Percentiles rank a stretch among this genome's conserved stretches.
Evolutionary conservation across 2,113 vertebrate species (phyloP).

Genomic region (Chionodraco myersi): DNA sequence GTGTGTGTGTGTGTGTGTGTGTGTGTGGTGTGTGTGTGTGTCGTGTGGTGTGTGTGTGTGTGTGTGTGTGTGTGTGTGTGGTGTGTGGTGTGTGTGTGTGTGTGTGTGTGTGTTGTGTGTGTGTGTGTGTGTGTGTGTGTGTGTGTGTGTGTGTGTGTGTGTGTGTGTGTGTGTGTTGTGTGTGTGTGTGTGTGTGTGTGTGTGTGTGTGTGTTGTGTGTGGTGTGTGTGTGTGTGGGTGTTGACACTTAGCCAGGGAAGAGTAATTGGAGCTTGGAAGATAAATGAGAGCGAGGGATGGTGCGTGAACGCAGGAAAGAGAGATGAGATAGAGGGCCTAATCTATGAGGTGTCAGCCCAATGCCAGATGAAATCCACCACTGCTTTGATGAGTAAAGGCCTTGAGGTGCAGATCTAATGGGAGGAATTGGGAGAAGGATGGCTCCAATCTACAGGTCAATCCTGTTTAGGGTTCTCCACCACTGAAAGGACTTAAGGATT

Average conservation of each 20-base stretch:
- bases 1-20: no score
- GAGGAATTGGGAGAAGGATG: conserved; percentile 65
- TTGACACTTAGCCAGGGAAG: conserved; percentile 70
- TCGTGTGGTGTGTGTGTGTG: conserved; percentile 14
- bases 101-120: conserved; percentile 22
- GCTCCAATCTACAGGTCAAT: conserved; percentile 72
- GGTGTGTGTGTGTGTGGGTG: conserved; percentile 46
- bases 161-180: conserved; percentile 2
- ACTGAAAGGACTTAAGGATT: conserved; percentile 38
- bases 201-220: conserved; percentile 54
- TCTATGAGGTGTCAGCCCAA: conserved; percentile 69
- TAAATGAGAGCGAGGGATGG: conserved; percentile 53
- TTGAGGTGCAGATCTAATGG: conserved; percentile 67
- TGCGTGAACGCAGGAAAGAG: conserved; percentile 40
- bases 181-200: conserved; percentile 26
- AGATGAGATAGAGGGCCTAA: conserved; percentile 66
- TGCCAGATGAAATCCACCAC: conserved; percentile 72
- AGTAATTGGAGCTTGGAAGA: conserved; percentile 69
- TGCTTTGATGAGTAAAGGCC: conserved; percentile 72
- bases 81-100: conserved; percentile 8
- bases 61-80: conserved; percentile 17
- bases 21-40: conserved; percentile 40
- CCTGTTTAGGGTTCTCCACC: conserved; percentile 40
- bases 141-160: conserved; percentile 7
- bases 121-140: conserved; percentile 17